Conservation (phyloP, 1,140 invertebrate genomes). For the Lepidurus arcticus region DNA sequence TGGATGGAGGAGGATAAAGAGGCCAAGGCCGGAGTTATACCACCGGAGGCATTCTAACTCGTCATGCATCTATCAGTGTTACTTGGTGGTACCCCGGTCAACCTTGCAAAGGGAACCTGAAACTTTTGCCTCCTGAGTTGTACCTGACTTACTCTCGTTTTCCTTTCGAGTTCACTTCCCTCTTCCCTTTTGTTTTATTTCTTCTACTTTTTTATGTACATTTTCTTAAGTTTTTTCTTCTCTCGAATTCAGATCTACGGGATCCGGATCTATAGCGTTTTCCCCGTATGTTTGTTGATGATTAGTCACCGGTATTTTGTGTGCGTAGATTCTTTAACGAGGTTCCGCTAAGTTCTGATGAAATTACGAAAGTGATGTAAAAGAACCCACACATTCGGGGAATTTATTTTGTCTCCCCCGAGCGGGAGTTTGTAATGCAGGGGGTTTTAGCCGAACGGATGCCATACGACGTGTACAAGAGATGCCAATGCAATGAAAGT, state of each 20-base stretch:
- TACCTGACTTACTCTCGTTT: not conserved
- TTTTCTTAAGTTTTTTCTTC: no score
- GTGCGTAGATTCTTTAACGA: no score
- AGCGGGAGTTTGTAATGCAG: no score
- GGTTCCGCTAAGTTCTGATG: no score
- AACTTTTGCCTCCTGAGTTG: not conserved
- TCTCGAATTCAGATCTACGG: no score
- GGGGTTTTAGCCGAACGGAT: not conserved
- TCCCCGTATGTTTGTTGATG: no score
- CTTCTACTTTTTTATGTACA: not conserved
- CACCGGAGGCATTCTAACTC: not conserved
- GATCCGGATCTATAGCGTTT: no score
- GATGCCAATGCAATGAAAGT: not conserved
- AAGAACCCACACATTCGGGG: no score
- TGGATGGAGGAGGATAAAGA: not conserved
- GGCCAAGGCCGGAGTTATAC: not conserved
- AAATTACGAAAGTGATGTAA: no score
- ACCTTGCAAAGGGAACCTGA: not conserved
- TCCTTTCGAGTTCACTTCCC: constrained; percentile 1
- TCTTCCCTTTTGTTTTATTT: not conserved
- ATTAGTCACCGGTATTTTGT: no score
- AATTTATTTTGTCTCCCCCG: no score
- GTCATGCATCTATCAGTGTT: not conserved
- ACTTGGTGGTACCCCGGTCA: not conserved
- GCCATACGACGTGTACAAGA: not conserved